Base-by-base conservation (phyloP, 2,113 vertebrate genomes). In the Psilopogon haemacephalus region DNA sequence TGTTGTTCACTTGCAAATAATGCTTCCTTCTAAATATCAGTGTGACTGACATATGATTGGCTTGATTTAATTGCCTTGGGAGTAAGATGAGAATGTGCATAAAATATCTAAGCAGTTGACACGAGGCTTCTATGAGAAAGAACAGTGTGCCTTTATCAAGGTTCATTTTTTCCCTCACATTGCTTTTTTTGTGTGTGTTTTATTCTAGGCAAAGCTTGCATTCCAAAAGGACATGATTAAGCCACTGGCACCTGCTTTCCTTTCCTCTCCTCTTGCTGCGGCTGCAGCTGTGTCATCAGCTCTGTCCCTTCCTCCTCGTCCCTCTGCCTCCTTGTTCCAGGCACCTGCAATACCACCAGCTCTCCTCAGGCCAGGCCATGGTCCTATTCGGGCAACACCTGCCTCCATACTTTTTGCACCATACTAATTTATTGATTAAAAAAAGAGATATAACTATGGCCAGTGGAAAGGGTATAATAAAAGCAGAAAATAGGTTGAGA, bases 351-450 rank as follows among this genome's bases (percentile, higher is more conserved):
- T 98, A 38, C 96, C 98, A 2, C 97, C 98, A 8, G 98, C 99
- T 48, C 98, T 99, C 82, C 97, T 99, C 85, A 97, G 98, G 89
- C 98, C 99, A 0, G 98, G 98, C 44, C 99, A 98, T 0, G 99
- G 99, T 68, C 98, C 99, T 78, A 98, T 99, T 67, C 98, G 99
- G 35, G 96, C 98, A 3, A 98, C 98, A 6, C 98, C 98, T 3
- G 97, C 98, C 60, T 99, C 99, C 19, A 98, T 99, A 83, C 98
- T 99, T 79, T 99, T 99, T 82, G 92, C 98, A 15, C 99, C 99
- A 0, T 99, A 99, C 97, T 99, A 80, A 98, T 26, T 68, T 40
- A 72, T 67, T 52, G 38, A 30, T 59, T 78, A 44, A 14, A 63
- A 69, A 56, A 55, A 42, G 19, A 75, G 67, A 30, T 62, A 30